Evolutionary conservation across 2,797 vertebrate genomes (phyloP).

Genomic region (Rhinatrema bivittatum): DNA sequence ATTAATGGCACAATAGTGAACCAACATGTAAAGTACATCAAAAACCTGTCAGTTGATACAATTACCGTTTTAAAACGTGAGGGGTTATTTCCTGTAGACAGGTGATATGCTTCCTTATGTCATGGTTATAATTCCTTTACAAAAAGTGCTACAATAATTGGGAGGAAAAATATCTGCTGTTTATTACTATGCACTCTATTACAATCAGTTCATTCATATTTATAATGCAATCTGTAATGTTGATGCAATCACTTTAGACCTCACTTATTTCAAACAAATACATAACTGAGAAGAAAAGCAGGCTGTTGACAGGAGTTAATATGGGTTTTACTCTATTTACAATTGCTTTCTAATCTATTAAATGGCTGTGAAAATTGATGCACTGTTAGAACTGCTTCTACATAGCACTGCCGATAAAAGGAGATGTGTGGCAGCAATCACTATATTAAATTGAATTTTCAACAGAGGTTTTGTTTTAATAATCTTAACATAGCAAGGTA

Average conservation of each 20-base stretch:
- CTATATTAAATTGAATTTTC: conserved; percentile 52
- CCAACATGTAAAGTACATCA: conserved; percentile 12
- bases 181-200: conserved; percentile 32
- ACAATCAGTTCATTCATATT: conserved; percentile 55
- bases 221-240: conserved; percentile 54
- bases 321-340: conserved; percentile 61
- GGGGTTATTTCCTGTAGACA: conserved; percentile 29
- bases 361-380: conserved; percentile 69
- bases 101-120: conserved; percentile 29
- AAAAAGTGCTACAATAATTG: conserved; percentile 29
- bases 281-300: conserved; percentile 59
- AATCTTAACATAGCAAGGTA: conserved; percentile 38
- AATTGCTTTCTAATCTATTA: conserved; percentile 72
- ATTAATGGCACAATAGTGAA: conserved; percentile 24
- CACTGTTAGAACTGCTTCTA: conserved; percentile 55
- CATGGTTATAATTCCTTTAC: conserved; percentile 23
- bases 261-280: conserved; percentile 61
- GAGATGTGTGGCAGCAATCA: conserved; percentile 44
- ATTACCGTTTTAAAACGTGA: conserved; percentile 26
- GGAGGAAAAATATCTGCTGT: conserved; percentile 21
- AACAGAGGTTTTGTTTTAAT: conserved; percentile 33
- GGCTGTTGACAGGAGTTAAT: conserved; percentile 65
- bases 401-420: conserved; percentile 49
- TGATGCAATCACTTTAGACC: conserved; percentile 50
- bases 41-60: conserved; percentile 22